Evolutionary conservation across 2,888 invertebrate species (phyloP).

Genomic region (Anticlea derivata): DNA sequence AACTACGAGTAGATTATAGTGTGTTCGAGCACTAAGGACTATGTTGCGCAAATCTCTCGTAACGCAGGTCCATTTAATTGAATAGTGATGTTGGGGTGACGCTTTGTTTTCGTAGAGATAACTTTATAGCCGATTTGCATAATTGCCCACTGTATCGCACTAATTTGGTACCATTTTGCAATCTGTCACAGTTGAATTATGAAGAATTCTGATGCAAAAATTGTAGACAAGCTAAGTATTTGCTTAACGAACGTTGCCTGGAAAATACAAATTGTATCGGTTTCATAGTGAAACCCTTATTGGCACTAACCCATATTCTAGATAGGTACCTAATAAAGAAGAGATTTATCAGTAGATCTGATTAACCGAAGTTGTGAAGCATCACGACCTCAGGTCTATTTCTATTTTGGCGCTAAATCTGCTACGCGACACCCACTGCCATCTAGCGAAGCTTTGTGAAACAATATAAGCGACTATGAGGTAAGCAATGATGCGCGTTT

Average conservation of each 20-base stretch:
- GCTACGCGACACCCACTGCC: conserved; percentile 53
- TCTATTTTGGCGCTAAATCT: background rate
- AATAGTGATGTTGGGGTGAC: conserved; percentile 75
- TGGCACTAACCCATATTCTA: no score
- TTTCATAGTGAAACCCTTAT: no score
- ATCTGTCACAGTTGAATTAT: conserved; percentile 76
- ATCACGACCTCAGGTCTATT: no score
- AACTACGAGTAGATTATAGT: background rate
- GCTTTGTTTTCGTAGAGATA: conserved; percentile 78
- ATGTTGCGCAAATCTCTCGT: conserved; percentile 78
- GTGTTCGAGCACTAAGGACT: conserved; percentile 24
- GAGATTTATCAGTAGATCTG: no score
- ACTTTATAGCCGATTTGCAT: conserved; percentile 79
- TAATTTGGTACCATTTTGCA: conserved; percentile 77
- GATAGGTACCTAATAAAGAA: no score
- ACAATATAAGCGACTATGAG: conserved; percentile 38
- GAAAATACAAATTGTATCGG: no score
- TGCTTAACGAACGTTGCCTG: no score
- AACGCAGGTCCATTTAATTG: conserved; percentile 80
- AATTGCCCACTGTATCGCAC: conserved; percentile 70
- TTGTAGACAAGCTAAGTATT: no score
- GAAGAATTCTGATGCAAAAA: no score
- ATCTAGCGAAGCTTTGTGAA: conserved; percentile 57
- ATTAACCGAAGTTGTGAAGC: no score
- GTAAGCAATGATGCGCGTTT: background rate